Conservation (phyloP, 2,888 invertebrate species). For the Diogma glabrata region DNA sequence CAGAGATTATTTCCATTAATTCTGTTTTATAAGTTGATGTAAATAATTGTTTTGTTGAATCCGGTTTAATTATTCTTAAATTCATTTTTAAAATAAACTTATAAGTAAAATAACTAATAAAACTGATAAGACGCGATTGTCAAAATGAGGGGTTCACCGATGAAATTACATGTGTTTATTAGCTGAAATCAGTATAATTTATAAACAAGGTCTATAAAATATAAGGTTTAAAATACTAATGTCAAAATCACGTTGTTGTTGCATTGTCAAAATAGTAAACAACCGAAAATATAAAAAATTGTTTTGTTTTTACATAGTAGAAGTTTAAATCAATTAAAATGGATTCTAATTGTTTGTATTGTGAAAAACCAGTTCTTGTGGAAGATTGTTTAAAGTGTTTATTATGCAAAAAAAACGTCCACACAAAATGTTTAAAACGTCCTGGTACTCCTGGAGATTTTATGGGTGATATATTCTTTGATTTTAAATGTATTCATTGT, state of each 20-base stretch:
- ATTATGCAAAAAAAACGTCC: slow-evolving; percentile 47
- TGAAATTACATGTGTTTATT: not conserved
- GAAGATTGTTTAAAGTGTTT: slow-evolving; percentile 46
- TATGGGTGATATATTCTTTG: slow-evolving; percentile 63
- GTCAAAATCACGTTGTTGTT: slow-evolving; percentile 8
- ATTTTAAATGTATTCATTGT: slow-evolving; percentile 56
- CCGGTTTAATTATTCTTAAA: too few species aligned
- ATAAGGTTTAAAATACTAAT: not conserved
- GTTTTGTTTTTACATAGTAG: too few species aligned
- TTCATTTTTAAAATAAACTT: not conserved
- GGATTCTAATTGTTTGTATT: slow-evolving; percentile 17
- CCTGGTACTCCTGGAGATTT: slow-evolving; percentile 59
- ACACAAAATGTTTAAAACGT: slow-evolving; percentile 52
- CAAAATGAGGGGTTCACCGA: slow-evolving; percentile 6
- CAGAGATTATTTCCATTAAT: too few species aligned
- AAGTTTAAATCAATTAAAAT: not conserved
- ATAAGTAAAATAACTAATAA: not conserved
- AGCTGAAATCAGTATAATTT: too few species aligned
- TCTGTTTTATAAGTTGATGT: too few species aligned
- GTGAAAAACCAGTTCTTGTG: slow-evolving; percentile 21
- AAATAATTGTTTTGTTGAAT: too few species aligned
- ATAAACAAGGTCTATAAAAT: too few species aligned
- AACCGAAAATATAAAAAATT: too few species aligned
- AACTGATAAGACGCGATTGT: too few species aligned
- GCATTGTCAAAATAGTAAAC: too few species aligned